Evolutionary conservation across 2,797 vertebrate genomes (phyloP), one percentile per base, ranked within the genome.

Genomic region (Buceros bicornis): DNA sequence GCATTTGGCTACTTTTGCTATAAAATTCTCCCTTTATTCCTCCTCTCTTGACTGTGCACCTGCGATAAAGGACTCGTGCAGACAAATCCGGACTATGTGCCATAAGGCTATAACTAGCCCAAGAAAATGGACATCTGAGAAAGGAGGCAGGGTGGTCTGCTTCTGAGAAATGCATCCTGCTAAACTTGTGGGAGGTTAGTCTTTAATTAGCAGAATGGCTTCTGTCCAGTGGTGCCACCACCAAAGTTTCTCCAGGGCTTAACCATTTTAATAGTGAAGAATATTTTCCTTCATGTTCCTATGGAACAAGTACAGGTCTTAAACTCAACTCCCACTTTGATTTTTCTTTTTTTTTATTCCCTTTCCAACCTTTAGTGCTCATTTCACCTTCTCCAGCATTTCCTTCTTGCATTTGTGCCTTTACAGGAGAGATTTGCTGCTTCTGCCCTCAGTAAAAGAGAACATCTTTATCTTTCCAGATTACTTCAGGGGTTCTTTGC

Each of bases 291-390:
- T 9, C 13, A 4, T 31, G 4, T 80, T 77, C 51, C 28, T 25
- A 0, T 26, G 58, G 43, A 85, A 28, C 15, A 72, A 42, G 8
- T 53, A 42, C 1, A 0, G 13, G 16, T 21, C 50, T 37, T 42
- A 43, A 69, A 33, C 40, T 80, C 13, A 14, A 1, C 73, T 78
- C 25, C 8, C 20, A 26, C 40, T 82, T 37, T 40, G 6, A 15
- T 15, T 54, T 28, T 53, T 25, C 50, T 18, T 42, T 56, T 24
- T 58, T 56, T 53, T 45, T 22, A 22, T 51, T 37, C 48, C 81
- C 8, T 37, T 90, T 74, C 69, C 16, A 29, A 7, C 8, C 33
- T 82, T 8, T 21, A 69, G 64, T 4, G 6, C 7, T 71, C 17
- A 3, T n/a, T 73, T 81, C 4, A 35, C n/a, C 31, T 72, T 78